Evolutionary conservation across 2,113 vertebrate species (phyloP).

Genomic region (Potamarius usumacintae): DNA sequence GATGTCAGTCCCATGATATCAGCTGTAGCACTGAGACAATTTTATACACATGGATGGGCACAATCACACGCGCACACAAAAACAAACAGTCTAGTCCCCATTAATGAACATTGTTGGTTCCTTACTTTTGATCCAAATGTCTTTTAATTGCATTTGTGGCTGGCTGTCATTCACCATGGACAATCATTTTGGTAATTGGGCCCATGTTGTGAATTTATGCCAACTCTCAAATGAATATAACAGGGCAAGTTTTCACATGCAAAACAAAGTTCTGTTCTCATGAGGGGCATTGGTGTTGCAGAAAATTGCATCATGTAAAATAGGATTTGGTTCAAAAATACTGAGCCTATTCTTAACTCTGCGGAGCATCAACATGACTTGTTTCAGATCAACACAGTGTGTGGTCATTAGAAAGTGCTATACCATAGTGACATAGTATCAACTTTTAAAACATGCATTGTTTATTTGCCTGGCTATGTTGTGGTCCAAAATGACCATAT

Average conservation of each 20-base stretch:
- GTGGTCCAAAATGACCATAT: background rate
- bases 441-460: background rate
- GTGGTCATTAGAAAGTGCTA: conserved; percentile 10
- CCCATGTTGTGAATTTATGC: conserved; percentile 15
- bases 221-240: conserved; percentile 14
- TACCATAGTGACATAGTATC: background rate
- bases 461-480: background rate
- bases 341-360: conserved; percentile 42
- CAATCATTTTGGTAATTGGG: conserved; percentile 28
- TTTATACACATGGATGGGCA: background rate
- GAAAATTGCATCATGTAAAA: conserved; percentile 45
- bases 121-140: conserved; percentile 2
- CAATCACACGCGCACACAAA: background rate
- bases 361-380: conserved; percentile 32
- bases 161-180: conserved; percentile 17
- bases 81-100: background rate
- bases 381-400: conserved; percentile 21
- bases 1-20: conserved; percentile 23
- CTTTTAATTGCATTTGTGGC: conserved; percentile 9
- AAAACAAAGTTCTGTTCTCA: conserved; percentile 42
- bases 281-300: conserved; percentile 32
- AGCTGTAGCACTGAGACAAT: background rate
- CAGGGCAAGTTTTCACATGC: conserved; percentile 5
- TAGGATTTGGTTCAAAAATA: conserved; percentile 37
- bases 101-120: background rate